These are phyloP conservation scores for Euplexia lucipara DNA, from an alignment of 2,888 invertebrate species.

Conservation along the genomic window DNA sequence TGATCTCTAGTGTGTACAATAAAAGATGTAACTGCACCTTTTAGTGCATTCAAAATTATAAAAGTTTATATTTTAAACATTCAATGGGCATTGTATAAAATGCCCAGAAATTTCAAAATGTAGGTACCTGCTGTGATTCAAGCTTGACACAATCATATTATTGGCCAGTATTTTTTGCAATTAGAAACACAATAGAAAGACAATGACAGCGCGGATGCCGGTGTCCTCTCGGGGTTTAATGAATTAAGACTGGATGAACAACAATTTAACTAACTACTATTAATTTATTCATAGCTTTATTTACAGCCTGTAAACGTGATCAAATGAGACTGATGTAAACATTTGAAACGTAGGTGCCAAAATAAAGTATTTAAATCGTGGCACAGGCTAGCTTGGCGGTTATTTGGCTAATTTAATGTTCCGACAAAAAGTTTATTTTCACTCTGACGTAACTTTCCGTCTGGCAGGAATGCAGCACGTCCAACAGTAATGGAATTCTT, in stretches of 20 bases:
- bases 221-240: too few relatives aligned
- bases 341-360: constrained; percentile 43
- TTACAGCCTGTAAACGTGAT: constrained; percentile 30
- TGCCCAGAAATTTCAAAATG: constrained; percentile 19
- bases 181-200: too few relatives aligned
- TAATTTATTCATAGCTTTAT: constrained; percentile 21
- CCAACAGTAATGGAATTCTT: constrained; percentile 33
- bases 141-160: constrained; percentile 31
- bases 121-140: constrained; percentile 24
- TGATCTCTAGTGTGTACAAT: neutral
- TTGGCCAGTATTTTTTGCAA: constrained; percentile 21
- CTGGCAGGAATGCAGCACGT: constrained; percentile 23
- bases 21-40: constrained; percentile 10
- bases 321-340: constrained; percentile 43
- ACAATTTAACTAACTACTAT: constrained; percentile 5
- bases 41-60: constrained; percentile 7
- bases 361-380: constrained; percentile 44
- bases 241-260: constrained; percentile 9
- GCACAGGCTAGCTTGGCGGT: constrained; percentile 6
- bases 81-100: constrained; percentile 9
- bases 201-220: too few relatives aligned
- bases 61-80: constrained; percentile 1
- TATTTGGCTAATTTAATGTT: constrained; percentile 33
- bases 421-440: constrained; percentile 29
- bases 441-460: constrained; percentile 8